These are phyloP conservation scores for Jacana jacana DNA, from an alignment of 2,113 vertebrate genomes.

Conservation along the genomic window DNA sequence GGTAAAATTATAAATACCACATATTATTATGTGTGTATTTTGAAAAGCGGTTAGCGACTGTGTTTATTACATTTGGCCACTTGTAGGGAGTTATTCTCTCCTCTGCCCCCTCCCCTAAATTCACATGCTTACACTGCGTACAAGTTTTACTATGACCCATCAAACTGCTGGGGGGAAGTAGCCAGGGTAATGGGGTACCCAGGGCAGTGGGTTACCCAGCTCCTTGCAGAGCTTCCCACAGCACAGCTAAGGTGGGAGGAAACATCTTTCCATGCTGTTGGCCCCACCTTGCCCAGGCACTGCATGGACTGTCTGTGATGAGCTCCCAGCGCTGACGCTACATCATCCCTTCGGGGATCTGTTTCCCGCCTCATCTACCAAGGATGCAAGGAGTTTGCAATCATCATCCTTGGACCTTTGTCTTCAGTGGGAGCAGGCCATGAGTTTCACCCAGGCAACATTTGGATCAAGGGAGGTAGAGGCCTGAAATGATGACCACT, in stretches of 20 bases:
- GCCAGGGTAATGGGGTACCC: too few relatives aligned
- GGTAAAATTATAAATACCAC: not conserved
- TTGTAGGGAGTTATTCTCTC: not conserved
- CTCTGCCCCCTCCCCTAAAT: not conserved
- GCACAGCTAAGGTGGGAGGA: not conserved
- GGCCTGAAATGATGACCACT: fast-evolving
- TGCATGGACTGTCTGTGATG: fast-evolving
- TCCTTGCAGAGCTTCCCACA: not conserved
- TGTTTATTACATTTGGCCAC: not conserved
- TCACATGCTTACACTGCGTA: not conserved
- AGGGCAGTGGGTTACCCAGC: not conserved
- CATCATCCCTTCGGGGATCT: not conserved
- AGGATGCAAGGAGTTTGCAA: not conserved
- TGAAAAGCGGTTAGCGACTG: not conserved
- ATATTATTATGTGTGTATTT: not conserved
- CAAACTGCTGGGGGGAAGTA: too few relatives aligned
- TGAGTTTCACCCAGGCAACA: not conserved
- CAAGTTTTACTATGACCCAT: not conserved
- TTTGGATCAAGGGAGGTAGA: not conserved
- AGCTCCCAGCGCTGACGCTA: not conserved
- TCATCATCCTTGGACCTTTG: fast-evolving
- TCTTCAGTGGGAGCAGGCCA: not conserved
- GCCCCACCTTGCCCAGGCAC: not conserved
- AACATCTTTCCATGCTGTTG: not conserved
- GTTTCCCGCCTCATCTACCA: fast-evolving